Percentiles rank a stretch among this genome's conserved stretches.
These are phyloP conservation scores for Crax fasciolata DNA, from an alignment of 2,797 vertebrate genomes.

Conservation along the genomic window DNA sequence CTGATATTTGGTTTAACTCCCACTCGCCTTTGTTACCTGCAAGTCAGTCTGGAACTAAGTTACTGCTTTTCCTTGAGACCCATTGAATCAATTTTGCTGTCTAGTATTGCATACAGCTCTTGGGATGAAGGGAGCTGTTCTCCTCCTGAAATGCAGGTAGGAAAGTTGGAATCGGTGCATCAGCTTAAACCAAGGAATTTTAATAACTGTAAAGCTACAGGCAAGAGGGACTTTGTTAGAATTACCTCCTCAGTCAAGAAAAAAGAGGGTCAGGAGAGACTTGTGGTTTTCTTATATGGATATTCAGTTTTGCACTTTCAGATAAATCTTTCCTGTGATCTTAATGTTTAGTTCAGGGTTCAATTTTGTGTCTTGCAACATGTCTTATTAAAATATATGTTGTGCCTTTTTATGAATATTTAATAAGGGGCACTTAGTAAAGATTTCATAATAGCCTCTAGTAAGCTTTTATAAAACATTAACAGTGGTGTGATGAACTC, in stretches of 20 bases:
- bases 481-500: slow-evolving; percentile 49
- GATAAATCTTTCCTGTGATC: background rate
- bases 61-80: background rate
- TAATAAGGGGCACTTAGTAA: slow-evolving; percentile 75
- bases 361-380: slow-evolving; percentile 52
- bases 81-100: background rate
- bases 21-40: background rate
- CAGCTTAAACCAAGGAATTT: background rate
- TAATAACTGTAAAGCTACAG: background rate
- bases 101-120: background rate
- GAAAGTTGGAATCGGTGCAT: rapidly evolving
- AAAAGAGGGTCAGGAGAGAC: background rate
- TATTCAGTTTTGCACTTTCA: background rate
- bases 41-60: background rate
- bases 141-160: background rate
- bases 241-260: background rate
- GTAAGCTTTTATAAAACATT: slow-evolving; percentile 72
- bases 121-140: background rate
- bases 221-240: background rate
- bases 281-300: background rate
- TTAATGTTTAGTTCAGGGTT: slow-evolving; percentile 23
- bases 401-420: slow-evolving; percentile 79
- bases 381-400: slow-evolving; percentile 79
- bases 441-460: slow-evolving; percentile 72
- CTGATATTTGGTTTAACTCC: background rate